Evolutionary conservation across 2,888 invertebrate species (phyloP), one percentile per base, ranked within the genome.

Genomic region (Cyclophora punctaria): DNA sequence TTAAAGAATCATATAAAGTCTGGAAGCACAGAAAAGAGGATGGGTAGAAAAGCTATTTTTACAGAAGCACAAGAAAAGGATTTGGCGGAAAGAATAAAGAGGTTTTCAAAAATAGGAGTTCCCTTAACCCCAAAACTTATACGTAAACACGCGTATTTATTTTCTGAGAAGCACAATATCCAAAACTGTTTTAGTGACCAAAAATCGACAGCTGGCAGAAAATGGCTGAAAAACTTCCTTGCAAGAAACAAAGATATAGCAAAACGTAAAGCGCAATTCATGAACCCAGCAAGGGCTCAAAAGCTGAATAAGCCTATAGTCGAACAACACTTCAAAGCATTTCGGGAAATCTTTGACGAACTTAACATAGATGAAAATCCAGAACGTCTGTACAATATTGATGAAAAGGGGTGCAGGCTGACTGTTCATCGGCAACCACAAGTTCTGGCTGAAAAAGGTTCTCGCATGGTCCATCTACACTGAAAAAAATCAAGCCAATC

Each of bases 131-230:
- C 45, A 33, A 50, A 48, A 34, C 37, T 49, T 5, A 42, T 53
- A 41, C 42, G 52, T 3, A 43, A 37, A 46, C 52, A 53, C n/a
- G 49, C 52, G 7, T 53, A 45, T 46, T 34, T 7, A 47, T 61
- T 56, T 50, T 58, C 55, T 50, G 35, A 51, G 35, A 48, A 20
- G 3, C 3, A 48, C 34, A 41, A 51, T 37, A 60, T 60, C 20
- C 44, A 42, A 50, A 53, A 56, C 43, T 33, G 6, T 37, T 58
- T 60, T 37, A 57, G 46, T 44, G 34, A 44, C 33, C 3, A 33
- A 33, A 44, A 33, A 33, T 20, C 33, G 44, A 42, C 5, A 7
- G 52, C 44, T 35, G 47, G 48, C 7, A 44, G 35, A 44, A 44
- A 49, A 47, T 52, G 52, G 52, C 34, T 52, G 41, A 52, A 35